These are phyloP conservation scores for Stichodactyla helianthus DNA, from an alignment of 64 coral and sea anemone genomes.

Conservation along the genomic window DNA sequence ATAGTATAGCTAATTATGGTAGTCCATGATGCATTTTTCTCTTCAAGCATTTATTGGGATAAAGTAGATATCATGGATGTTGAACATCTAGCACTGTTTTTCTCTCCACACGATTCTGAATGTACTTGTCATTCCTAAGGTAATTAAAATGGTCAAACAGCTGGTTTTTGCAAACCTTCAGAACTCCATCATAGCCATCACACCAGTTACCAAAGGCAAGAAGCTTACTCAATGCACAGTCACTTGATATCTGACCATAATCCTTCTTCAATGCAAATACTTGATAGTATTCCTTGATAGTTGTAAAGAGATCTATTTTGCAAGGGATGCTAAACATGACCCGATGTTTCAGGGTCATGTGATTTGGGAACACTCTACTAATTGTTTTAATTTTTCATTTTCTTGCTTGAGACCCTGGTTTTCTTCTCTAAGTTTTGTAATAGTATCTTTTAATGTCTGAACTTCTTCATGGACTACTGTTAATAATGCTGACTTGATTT, in stretches of 20 bases:
- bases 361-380: slow-evolving; percentile 14
- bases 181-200: background rate
- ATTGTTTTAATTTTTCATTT: slow-evolving; percentile 81
- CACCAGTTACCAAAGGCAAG: background rate
- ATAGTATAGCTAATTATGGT: too few species aligned
- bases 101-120: too few species aligned
- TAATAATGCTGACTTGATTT: slow-evolving; percentile 85
- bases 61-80: too few species aligned
- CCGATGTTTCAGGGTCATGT: background rate
- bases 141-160: too few species aligned
- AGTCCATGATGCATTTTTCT: too few species aligned
- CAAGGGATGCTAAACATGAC: background rate
- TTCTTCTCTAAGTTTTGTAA: slow-evolving; percentile 91
- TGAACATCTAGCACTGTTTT: too few species aligned
- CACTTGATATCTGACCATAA: background rate
- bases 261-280: too few species aligned
- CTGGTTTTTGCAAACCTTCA: background rate
- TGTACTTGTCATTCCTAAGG: too few species aligned
- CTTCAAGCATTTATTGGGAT: too few species aligned
- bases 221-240: background rate
- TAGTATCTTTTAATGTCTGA: slow-evolving; percentile 93
- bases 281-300: background rate
- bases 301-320: background rate
- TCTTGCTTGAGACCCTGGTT: slow-evolving; percentile 83
- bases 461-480: slow-evolving; percentile 92